Evolutionary conservation across 2,113 vertebrate genomes (phyloP).

Genomic region (Stercorarius parasiticus): DNA sequence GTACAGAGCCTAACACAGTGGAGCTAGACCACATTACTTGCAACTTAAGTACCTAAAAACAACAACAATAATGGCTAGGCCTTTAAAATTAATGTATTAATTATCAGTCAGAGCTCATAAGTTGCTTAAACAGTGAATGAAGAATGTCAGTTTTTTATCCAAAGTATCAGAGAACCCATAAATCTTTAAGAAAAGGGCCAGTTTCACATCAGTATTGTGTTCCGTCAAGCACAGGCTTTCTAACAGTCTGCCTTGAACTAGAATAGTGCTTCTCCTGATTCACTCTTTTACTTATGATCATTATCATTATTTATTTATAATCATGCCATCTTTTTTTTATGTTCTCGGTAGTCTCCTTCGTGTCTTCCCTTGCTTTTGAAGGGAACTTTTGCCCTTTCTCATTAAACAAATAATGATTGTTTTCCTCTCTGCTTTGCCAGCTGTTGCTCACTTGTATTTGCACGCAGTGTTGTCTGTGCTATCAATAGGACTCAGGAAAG

Average conservation of each 20-base stretch:
- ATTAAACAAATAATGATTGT: not conserved
- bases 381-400: not conserved
- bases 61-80: not conserved
- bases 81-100: slow-evolving; percentile 1
- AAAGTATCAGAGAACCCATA: not conserved
- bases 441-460: not conserved
- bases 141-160: not conserved
- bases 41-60: not conserved
- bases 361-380: not conserved
- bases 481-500: not conserved
- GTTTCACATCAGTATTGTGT: not conserved
- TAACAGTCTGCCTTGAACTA: not conserved
- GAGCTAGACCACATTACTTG: not conserved
- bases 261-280: not conserved
- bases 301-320: not conserved
- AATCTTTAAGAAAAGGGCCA: not conserved
- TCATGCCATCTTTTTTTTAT: not conserved
- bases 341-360: not conserved
- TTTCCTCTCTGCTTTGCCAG: not conserved
- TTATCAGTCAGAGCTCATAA: not conserved
- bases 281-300: not conserved
- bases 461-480: not conserved
- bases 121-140: not conserved
- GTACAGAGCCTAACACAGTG: not conserved
- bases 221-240: not conserved